These are phyloP conservation scores for Drymodes brunneopygia DNA, from an alignment of 2,113 vertebrate genomes.

Conservation along the genomic window DNA sequence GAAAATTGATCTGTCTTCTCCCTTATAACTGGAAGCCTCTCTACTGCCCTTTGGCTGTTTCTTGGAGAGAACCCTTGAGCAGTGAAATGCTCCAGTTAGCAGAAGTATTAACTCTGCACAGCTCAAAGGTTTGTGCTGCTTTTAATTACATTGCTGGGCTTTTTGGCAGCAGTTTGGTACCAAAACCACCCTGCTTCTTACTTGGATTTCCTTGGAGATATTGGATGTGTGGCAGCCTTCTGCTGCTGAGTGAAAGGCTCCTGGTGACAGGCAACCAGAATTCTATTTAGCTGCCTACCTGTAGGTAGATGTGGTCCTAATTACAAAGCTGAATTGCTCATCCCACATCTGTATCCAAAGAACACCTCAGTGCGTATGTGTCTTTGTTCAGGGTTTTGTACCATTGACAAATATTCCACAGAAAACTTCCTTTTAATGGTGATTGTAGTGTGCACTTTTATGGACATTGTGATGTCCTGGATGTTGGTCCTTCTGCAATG, in stretches of 20 bases:
- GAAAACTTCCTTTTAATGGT: not conserved
- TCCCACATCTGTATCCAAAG: not conserved
- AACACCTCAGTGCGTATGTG: rapidly evolving
- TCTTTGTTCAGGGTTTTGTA: not conserved
- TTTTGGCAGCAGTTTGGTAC: not conserved
- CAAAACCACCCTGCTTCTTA: not conserved
- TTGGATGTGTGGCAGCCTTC: not conserved
- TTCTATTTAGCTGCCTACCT: not conserved
- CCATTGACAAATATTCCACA: not conserved
- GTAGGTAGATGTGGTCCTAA: not conserved
- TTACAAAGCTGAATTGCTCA: not conserved
- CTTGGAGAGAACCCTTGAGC: not conserved
- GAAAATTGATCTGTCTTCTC: not conserved
- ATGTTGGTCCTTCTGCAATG: not conserved
- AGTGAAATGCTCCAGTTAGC: not conserved
- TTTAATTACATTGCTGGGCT: not conserved
- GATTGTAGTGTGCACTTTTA: rapidly evolving
- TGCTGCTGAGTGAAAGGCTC: not conserved
- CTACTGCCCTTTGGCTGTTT: not conserved
- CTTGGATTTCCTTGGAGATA: not conserved
- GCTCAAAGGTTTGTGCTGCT: not conserved
- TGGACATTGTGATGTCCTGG: not conserved
- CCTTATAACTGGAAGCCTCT: not conserved
- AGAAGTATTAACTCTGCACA: not conserved
- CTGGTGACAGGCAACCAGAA: not conserved